Conservation (phyloP, 2,113 vertebrate species). For the Thinocorus orbignyianus region DNA sequence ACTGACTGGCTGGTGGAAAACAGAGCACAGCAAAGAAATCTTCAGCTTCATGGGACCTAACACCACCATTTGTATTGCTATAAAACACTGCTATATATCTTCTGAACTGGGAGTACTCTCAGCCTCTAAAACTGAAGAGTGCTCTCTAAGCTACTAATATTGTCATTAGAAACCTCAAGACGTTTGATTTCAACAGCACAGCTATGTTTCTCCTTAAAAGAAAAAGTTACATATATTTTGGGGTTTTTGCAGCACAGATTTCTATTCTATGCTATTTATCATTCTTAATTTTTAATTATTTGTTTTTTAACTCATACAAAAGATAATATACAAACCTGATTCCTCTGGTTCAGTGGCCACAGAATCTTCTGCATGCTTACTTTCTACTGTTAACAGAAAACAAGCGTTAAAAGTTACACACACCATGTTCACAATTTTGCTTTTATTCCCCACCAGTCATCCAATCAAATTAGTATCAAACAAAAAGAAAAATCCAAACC, state of each 20-base stretch:
- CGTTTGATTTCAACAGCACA: background rate
- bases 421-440: background rate
- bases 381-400: slow-evolving; percentile 4
- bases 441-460: background rate
- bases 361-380: background rate
- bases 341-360: slow-evolving; percentile 1
- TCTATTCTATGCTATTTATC: background rate
- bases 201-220: background rate
- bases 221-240: no score
- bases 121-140: background rate
- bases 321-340: slow-evolving; percentile 46
- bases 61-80: fast-evolving
- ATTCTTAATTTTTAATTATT: background rate
- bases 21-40: background rate
- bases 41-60: background rate
- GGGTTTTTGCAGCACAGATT: background rate
- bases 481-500: background rate
- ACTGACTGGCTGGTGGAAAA: background rate
- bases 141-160: background rate
- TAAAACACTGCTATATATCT: background rate
- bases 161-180: background rate
- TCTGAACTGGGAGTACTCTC: background rate
- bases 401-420: background rate
- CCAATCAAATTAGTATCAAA: background rate
- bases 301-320: background rate